Evolutionary conservation across 2,113 vertebrate genomes (phyloP), one percentile per base, ranked within the genome.

Genomic region (Pelecanoides urinatrix): DNA sequence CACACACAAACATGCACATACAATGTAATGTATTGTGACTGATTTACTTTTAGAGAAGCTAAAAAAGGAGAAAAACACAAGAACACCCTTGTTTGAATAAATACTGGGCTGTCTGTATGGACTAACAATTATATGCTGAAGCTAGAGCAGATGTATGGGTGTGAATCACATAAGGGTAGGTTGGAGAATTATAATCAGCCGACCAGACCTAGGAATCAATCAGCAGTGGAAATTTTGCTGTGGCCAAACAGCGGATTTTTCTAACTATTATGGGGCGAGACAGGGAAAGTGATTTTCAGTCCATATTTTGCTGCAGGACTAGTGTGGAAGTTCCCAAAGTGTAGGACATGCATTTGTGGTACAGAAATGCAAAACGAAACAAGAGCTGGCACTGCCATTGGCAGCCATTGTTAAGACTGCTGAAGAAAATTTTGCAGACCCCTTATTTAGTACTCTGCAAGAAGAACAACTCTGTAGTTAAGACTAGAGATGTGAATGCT

Each of bases 131-230:
- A 94, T 70, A 83, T 55, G 65, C 83, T 96, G 92, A 93, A 89
- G 74, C 93, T 92, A 67, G 78, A 97, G 92, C 92, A 96, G 92
- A 95, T 95, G 94, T 91, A 96, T 95, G 94, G 91, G 92, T 93
- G 88, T 93, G 95, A 96, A 95, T 97, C 93, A 76, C 89, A 93
- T 85, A 94, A 92, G 94, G 86, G 83, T 89, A 77, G 67, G 81
- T 90, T 94, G 89, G 75, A 62, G 96, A 95, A 92, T 95, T 87
- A 76, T 76, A 95, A 94, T 91, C 90, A 96, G 90, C 70, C 56
- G 86, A 95, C 77, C 90, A 96, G 96, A 91, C 90, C 71, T 75
- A 90, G 91, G 74, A 95, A 93, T 96, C 95, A 84, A 92, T 96
- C 74, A 95, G 55, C 68, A 78, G 50, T 82, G 65, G 78, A 91